These are phyloP conservation scores for Leuctra nigra DNA, from an alignment of 2,888 invertebrate species.

Conservation along the genomic window DNA sequence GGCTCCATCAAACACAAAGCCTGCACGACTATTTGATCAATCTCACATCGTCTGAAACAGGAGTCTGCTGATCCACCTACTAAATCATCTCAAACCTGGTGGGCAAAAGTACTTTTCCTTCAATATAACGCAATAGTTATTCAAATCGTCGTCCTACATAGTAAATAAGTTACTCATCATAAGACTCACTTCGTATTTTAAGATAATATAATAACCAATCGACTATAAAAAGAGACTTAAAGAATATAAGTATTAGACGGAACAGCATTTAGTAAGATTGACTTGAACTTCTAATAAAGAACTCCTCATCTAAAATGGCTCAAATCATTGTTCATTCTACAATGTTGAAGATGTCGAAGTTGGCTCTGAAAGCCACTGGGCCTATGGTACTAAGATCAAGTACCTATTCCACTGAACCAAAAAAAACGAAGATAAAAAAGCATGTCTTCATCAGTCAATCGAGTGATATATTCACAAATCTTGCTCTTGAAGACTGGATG, in stretches of 20 bases:
- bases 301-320: conserved; percentile 6
- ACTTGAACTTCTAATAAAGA: neutral
- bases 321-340: conserved; percentile 8
- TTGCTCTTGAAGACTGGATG: conserved; percentile 95
- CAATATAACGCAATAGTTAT: conserved; percentile 8
- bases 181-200: conserved; percentile 17
- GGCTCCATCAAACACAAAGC: conserved; percentile 85
- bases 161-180: neutral
- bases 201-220: conserved; percentile 13
- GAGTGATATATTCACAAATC: conserved; percentile 82
- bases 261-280: neutral
- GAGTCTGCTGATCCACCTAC: conserved; percentile 10
- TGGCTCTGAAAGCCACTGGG: neutral
- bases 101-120: conserved; percentile 13
- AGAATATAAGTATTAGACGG: neutral
- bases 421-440: conserved; percentile 51
- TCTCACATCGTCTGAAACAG: conserved; percentile 67
- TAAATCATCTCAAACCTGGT: conserved; percentile 5
- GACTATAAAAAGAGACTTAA: neutral
- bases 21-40: conserved; percentile 83
- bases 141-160: neutral
- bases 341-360: neutral
- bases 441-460: conserved; percentile 91
- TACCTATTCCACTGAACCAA: neutral
- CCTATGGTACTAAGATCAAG: neutral